Evolutionary conservation across 1,140 invertebrate genomes (phyloP), one percentile per base, ranked within the genome.

Genomic region (Fopius arisanus): DNA sequence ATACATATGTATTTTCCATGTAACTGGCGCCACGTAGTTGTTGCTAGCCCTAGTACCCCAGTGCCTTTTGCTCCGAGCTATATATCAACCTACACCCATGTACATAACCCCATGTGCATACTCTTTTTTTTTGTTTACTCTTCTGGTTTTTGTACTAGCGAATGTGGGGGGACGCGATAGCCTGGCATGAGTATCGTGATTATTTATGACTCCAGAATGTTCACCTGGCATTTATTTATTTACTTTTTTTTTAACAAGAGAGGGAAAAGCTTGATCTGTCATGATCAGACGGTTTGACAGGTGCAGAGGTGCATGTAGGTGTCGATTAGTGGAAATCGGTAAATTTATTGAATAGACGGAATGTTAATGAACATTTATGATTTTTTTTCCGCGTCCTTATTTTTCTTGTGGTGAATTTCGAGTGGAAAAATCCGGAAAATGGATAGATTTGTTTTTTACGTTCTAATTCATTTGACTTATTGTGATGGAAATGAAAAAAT

Each of bases 21-120:
- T 59, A 59, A 59, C 54, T 59, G 54, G 54, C 54, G 54, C 54
- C 54, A 59, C 54, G 23, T 59, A 59, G 54, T 59, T 51, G n/a
- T 51, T 21, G 33, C 43, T 51, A 79, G 78, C 77, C 81, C 84
- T 83, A 86, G 82, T 86, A 84, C 83, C 84, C 84, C 80, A 86
- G 72, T 85, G 81, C 83, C 82, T 83, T 79, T 79, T 78, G 74
- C 72, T 78, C 77, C 19, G 23, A 23, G 54, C 23, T 26, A 59
- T 59, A 59, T 59, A 59, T 59, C 54, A 59, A 59, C 1, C 19
- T 54, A 41, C 23, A 28, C 26, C 6, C 67, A 28, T 67, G 14
- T 28, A 31, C 14, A 3, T 48, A 19, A 48, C 16, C 43, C 43
- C 14, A 16, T 48, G 14, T 48, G 43, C 14, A 48, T 48, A 16